phyloP scores from a whole-genome alignment of 2,113 vertebrate species.

The Herpetotheres cachinnans region DNA sequence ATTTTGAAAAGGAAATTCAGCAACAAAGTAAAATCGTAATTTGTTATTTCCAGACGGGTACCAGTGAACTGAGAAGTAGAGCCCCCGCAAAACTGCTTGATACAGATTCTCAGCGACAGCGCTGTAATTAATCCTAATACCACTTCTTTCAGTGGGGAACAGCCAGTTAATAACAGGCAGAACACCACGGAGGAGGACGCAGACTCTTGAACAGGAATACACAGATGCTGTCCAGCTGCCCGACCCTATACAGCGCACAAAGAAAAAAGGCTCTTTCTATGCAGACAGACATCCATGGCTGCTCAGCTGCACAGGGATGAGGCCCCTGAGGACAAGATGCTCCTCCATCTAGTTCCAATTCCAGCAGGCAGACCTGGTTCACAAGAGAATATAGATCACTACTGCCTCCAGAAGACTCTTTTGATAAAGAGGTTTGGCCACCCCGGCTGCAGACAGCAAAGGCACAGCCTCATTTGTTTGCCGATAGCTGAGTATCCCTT shows the following conservation, averaged over 20 bases:
- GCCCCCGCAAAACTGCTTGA: background rate
- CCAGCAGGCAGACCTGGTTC: background rate
- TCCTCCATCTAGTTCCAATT: background rate
- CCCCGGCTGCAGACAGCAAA: background rate
- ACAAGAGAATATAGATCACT: background rate
- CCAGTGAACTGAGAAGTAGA: background rate
- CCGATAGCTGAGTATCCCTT: fast-evolving
- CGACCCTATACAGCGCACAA: fast-evolving
- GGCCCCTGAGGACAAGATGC: background rate
- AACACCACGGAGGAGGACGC: background rate
- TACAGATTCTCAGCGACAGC: background rate
- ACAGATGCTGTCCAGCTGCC: background rate
- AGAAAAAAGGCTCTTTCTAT: background rate
- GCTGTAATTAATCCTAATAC: background rate
- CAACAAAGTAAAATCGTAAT: fast-evolving
- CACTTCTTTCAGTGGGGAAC: background rate
- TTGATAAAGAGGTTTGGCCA: background rate
- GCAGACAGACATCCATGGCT: background rate
- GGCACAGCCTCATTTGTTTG: background rate
- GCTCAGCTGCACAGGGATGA: background rate
- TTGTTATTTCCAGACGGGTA: background rate
- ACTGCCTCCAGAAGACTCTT: background rate
- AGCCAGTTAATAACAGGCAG: background rate
- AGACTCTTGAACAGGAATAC: fast-evolving
- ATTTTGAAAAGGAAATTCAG: background rate